Percentiles rank a stretch among this genome's conserved stretches.
These are phyloP conservation scores for Anas platyrhynchos DNA, from an alignment of 2,113 vertebrate genomes.

Conservation along the genomic window DNA sequence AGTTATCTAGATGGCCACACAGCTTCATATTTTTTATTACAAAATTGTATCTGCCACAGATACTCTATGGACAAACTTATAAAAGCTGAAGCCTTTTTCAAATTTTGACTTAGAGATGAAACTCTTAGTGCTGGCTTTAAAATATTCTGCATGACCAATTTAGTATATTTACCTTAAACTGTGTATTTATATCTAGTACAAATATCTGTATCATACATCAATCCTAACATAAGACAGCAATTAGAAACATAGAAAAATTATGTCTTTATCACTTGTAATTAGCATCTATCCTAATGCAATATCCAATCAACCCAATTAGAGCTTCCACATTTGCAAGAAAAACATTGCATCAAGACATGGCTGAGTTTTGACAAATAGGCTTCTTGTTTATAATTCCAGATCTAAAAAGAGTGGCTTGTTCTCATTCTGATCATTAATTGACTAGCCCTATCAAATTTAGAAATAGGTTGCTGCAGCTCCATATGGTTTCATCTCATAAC, in stretches of 20 bases:
- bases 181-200: background rate
- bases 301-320: background rate
- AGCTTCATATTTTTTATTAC: background rate
- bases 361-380: background rate
- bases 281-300: background rate
- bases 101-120: background rate
- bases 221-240: background rate
- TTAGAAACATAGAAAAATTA: background rate
- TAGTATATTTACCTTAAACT: background rate
- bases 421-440: background rate
- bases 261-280: background rate
- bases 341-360: constrained; percentile 24
- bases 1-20: background rate
- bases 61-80: background rate
- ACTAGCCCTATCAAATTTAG: background rate
- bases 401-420: background rate
- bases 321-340: constrained; percentile 35
- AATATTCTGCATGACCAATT: background rate
- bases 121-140: background rate
- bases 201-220: background rate
- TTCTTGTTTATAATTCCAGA: background rate
- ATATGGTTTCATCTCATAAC: background rate
- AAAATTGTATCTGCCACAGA: background rate
- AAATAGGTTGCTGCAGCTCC: background rate
- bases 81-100: background rate